Evolutionary conservation across 2,888 invertebrate genomes (phyloP), one percentile per base, ranked within the genome.

Genomic region (Nomada fucata): DNA sequence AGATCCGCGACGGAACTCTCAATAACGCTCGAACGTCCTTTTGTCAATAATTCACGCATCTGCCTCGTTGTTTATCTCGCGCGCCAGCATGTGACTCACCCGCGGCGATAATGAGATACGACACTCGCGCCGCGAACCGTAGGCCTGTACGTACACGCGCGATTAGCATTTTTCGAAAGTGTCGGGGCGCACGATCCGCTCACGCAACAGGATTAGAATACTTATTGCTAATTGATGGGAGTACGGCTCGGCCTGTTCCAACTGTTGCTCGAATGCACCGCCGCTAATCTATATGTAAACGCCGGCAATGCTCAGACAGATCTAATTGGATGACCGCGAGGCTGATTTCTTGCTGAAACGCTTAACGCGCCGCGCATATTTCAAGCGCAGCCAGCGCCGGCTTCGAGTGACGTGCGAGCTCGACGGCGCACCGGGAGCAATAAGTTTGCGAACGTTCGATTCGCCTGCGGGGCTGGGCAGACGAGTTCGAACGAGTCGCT

Each of bases 321-420:
- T 68, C 84, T 80, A 86, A 85, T 88, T 78, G 76, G 70, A 67
- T 71, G 79, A 71, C 57, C 69, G 80, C 75, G 76, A 82, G 75
- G 73, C 63, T 83, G 83, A 76, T 78, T 76, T 73, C 86, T 84
- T 65, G 82, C 55, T 74, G 79, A 72, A 86, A 82, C 76, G 64
- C 72, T 79, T 76, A 73, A 61, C 79, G 72, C 83, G 79, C 55
- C 18, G 52, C 52, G 86, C 84, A 78, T 81, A 78, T 82, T 75
- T 72, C 68, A 81, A 70, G 60, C n/a, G 29, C 53, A 42, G 11
- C 47, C n/a, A 70, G 67, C 55, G 67, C 70, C 11, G 63, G 76
- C 42, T 64, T 53, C 50, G 79, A 64, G 29, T 13, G 42, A 13
- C 44, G 2, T 23, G 36, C 36, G 63, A 63, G 52, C 52, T 61